phyloP scores from a whole-genome alignment of 2,113 vertebrate species.

The Cariama cristata region DNA sequence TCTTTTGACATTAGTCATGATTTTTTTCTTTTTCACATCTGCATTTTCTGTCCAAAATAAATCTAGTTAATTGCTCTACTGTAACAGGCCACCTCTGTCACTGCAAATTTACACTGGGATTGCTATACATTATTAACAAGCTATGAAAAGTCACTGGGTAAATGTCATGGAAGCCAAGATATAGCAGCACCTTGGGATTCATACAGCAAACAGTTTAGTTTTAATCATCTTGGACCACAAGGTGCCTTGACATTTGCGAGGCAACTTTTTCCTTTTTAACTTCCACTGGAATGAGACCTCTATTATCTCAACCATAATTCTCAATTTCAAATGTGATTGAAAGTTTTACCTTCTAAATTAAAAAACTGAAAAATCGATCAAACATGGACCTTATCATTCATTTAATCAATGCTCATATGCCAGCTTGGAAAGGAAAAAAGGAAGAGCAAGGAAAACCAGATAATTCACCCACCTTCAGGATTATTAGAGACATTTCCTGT shows the following conservation, averaged over 20 bases:
- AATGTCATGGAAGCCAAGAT: conserved; percentile 79
- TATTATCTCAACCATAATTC: conserved; percentile 77
- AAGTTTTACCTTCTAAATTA: conserved; percentile 76
- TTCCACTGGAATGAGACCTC: conserved; percentile 66
- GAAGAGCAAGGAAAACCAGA: conserved; percentile 38
- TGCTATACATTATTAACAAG: conserved; percentile 84
- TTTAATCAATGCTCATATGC: conserved; percentile 60
- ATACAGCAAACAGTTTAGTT: conserved; percentile 82
- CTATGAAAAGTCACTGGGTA: conserved; percentile 80
- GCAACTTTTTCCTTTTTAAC: conserved; percentile 74
- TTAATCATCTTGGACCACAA: conserved; percentile 80
- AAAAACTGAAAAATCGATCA: conserved; percentile 68
- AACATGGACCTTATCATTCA: conserved; percentile 56
- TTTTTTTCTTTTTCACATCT: conserved; percentile 62
- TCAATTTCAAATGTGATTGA: conserved; percentile 64
- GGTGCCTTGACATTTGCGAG: conserved; percentile 79
- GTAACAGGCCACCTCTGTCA: conserved; percentile 69
- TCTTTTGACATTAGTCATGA: conserved; percentile 55
- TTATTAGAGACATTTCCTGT: background rate
- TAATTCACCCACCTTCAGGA: conserved; percentile 18
- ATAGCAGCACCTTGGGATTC: conserved; percentile 77
- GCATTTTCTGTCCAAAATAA: conserved; percentile 75
- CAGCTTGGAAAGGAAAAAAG: background rate
- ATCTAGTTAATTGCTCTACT: conserved; percentile 76
- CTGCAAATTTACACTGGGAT: conserved; percentile 76